phyloP scores from a whole-genome alignment of 2,797 vertebrate genomes.

The Typhlichthys subterraneus region DNA sequence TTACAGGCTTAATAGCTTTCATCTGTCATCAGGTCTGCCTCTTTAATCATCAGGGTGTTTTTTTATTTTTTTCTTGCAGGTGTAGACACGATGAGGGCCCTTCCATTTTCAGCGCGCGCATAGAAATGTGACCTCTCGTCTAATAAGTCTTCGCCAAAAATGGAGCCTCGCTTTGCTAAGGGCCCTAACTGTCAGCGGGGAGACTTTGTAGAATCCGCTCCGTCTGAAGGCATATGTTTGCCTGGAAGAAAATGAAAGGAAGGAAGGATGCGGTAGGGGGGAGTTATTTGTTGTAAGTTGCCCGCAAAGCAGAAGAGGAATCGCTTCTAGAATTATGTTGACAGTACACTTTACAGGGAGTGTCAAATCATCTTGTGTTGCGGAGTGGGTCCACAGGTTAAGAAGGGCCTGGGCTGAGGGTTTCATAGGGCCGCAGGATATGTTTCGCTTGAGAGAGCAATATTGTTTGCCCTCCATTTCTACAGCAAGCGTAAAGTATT shows the following conservation, averaged over 20 bases:
- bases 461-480: constrained; percentile 51
- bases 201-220: constrained; percentile 35
- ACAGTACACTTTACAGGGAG: constrained; percentile 65
- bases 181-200: constrained; percentile 26
- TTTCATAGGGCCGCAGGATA: constrained; percentile 58
- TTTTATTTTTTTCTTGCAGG: constrained; percentile 60
- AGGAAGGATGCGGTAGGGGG: background rate
- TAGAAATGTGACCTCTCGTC: constrained; percentile 50
- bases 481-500: constrained; percentile 26
- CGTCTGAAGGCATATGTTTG: constrained; percentile 34
- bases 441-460: constrained; percentile 47
- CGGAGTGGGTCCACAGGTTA: constrained; percentile 54
- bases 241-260: constrained; percentile 13
- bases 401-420: constrained; percentile 34
- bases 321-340: constrained; percentile 64
- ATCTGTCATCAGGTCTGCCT: constrained; percentile 70
- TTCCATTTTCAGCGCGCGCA: constrained; percentile 60
- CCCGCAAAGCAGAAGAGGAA: constrained; percentile 53
- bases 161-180: constrained; percentile 49
- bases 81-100: constrained; percentile 48
- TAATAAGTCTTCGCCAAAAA: constrained; percentile 64
- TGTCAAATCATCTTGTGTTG: constrained; percentile 58
- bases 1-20: constrained; percentile 72
- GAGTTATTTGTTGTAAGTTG: constrained; percentile 23
- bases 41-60: constrained; percentile 68